Conservation (phyloP, 2,888 invertebrate genomes). For the Linhomoeus sp. region DNA sequence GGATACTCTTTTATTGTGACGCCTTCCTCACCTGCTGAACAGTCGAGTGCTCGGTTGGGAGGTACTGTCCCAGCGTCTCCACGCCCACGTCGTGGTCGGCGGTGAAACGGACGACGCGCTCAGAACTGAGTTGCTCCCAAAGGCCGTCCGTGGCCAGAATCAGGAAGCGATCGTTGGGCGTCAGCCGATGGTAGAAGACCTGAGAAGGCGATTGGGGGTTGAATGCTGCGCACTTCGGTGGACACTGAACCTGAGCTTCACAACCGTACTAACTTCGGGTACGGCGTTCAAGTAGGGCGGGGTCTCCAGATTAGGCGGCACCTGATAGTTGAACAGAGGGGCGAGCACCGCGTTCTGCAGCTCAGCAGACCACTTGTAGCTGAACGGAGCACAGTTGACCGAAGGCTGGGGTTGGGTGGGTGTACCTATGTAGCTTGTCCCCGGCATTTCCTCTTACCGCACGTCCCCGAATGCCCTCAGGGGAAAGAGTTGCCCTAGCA, state of each 20-base stretch:
- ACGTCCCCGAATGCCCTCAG: slow-evolving; percentile 85
- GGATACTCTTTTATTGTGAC: background rate
- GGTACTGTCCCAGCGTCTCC: slow-evolving; percentile 48
- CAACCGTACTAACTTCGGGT: slow-evolving; percentile 53
- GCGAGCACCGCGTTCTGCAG: slow-evolving; percentile 47
- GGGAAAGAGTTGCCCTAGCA: slow-evolving; percentile 81
- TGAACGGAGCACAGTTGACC: too few relatives aligned
- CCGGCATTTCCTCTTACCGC: slow-evolving; percentile 37
- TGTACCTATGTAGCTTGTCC: too few relatives aligned
- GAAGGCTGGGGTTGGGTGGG: too few relatives aligned
- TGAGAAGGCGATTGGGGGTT: too few relatives aligned
- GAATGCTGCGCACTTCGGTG: too few relatives aligned
- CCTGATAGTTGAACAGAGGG: slow-evolving; percentile 37
- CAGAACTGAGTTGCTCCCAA: slow-evolving; percentile 63
- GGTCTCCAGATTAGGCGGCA: slow-evolving; percentile 66
- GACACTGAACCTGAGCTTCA: too few relatives aligned
- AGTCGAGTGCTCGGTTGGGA: slow-evolving; percentile 12
- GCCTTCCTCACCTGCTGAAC: slow-evolving; percentile 12
- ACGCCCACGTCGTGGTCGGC: slow-evolving; percentile 68
- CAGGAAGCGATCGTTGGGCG: slow-evolving; percentile 53
- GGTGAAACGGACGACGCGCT: slow-evolving; percentile 54
- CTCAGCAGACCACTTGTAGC: slow-evolving; percentile 37
- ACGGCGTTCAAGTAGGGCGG: slow-evolving; percentile 80
- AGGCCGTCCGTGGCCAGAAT: slow-evolving; percentile 83
- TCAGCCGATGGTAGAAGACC: slow-evolving; percentile 29